A percentile compares a stretch with the other conserved stretches of the same genome.
These are phyloP conservation scores for Barbus barbus DNA, from an alignment of 2,113 vertebrate genomes.

Conservation along the genomic window DNA sequence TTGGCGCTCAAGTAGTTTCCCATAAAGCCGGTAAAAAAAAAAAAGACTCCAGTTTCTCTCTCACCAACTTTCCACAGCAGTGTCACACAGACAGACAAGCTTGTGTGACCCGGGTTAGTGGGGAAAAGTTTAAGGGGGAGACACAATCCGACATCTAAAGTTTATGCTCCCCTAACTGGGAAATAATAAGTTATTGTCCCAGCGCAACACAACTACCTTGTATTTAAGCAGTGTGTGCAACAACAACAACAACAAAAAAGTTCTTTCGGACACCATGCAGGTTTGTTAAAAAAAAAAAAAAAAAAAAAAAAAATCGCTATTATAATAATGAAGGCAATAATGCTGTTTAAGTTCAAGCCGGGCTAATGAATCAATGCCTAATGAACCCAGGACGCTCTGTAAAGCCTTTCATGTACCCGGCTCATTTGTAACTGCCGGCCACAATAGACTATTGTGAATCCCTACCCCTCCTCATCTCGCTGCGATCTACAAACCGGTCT, in stretches of 20 bases:
- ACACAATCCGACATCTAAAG: constrained; percentile 63
- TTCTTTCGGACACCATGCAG: constrained; percentile 69
- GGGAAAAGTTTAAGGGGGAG: constrained; percentile 18
- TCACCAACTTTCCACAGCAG: constrained; percentile 30
- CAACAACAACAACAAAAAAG: constrained; percentile 72
- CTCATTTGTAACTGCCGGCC: too few species aligned
- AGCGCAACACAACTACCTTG: constrained; percentile 80
- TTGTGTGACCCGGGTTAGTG: constrained; percentile 33
- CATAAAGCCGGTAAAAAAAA: constrained; percentile 47
- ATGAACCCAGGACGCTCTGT: constrained; percentile 76
- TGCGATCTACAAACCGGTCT: constrained; percentile 51
- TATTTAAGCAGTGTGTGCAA: constrained; percentile 73
- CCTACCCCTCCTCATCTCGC: constrained; percentile 54
- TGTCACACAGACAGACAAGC: constrained; percentile 34
- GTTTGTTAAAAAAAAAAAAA: constrained; percentile 47
- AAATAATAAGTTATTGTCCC: constrained; percentile 90
- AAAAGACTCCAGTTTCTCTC: constrained; percentile 37
- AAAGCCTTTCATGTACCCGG: constrained; percentile 81
- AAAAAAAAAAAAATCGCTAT: constrained; percentile 64
- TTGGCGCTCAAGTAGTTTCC: constrained; percentile 31
- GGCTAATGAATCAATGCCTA: constrained; percentile 85
- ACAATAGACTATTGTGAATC: constrained; percentile 90
- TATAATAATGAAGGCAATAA: constrained; percentile 43
- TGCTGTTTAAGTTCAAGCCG: constrained; percentile 66
- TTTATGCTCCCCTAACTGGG: constrained; percentile 85